These are phyloP conservation scores for Halictus rubicundus DNA, from an alignment of 1,140 invertebrate species.

Conservation along the genomic window DNA sequence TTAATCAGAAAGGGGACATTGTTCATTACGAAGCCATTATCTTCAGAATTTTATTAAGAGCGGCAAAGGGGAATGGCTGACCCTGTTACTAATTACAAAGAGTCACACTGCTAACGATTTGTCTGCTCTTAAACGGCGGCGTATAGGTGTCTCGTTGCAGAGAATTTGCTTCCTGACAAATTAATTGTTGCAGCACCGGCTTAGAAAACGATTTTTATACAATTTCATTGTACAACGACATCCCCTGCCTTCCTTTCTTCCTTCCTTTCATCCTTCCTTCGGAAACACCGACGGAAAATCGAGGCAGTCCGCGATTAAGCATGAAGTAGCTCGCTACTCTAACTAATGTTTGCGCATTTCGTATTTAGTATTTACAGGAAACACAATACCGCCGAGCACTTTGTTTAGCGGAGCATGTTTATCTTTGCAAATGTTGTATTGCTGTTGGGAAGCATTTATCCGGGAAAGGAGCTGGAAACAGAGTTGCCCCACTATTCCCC, in stretches of 20 bases:
- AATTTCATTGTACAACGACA: background rate
- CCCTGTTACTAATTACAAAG: conserved; percentile 35
- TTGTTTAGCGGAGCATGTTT: too few species aligned
- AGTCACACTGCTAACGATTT: conserved; percentile 33
- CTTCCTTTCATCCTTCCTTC: too few species aligned
- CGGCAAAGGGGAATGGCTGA: conserved; percentile 20
- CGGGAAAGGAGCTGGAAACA: too few species aligned
- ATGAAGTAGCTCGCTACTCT: background rate
- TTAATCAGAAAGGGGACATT: conserved; percentile 16
- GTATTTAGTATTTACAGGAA: too few species aligned
- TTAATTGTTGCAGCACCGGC: conserved; percentile 13
- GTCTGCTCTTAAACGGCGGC: conserved; percentile 7
- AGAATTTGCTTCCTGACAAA: background rate
- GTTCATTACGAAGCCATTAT: conserved; percentile 27
- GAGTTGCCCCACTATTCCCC: too few species aligned
- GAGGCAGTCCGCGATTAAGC: too few species aligned
- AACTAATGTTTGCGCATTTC: too few species aligned
- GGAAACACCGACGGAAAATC: too few species aligned
- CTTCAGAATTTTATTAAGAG: conserved; percentile 40
- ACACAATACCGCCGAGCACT: too few species aligned
- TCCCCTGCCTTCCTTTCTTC: background rate
- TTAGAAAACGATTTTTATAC: conserved; percentile 15
- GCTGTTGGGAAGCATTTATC: too few species aligned
- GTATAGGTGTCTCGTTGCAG: background rate
- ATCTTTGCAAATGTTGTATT: too few species aligned